Conservation (phyloP, 1,140 invertebrate genomes). For the Trichomalopsis sarcophagae region DNA sequence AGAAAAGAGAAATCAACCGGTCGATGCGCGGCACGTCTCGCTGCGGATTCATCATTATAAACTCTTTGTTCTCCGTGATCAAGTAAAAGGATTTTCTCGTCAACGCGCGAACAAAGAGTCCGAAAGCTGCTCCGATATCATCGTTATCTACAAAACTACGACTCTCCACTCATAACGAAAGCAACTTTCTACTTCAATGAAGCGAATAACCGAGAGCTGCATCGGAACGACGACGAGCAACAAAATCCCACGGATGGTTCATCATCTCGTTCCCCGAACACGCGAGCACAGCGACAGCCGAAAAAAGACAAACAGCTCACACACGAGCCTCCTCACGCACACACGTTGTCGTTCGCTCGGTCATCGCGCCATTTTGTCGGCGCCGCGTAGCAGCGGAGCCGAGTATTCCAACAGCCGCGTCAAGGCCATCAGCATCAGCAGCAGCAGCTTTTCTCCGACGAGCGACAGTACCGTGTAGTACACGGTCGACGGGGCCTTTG, state of each 20-base stretch:
- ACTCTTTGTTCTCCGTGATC: too few relatives aligned
- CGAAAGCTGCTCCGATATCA: too few relatives aligned
- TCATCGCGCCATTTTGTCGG: conserved; percentile 63
- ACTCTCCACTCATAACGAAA: background rate
- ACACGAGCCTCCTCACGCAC: background rate
- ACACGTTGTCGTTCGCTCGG: conserved; percentile 52
- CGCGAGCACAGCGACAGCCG: background rate
- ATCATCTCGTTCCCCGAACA: too few relatives aligned
- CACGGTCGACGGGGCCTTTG: conserved; percentile 11
- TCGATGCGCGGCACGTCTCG: too few relatives aligned
- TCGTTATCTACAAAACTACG: too few relatives aligned
- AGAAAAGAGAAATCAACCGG: background rate
- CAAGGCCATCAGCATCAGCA: conserved; percentile 4
- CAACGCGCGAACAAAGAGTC: too few relatives aligned
- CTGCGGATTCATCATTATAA: background rate
- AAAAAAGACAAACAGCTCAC: background rate
- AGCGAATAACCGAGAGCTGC: background rate
- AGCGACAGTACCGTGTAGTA: background rate
- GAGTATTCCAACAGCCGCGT: conserved; percentile 30
- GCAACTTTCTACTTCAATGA: conserved; percentile 4
- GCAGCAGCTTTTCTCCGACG: background rate
- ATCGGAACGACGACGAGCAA: background rate
- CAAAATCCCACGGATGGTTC: background rate
- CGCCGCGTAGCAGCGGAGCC: conserved; percentile 48
- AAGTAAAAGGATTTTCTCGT: too few relatives aligned